Conservation (phyloP, 2,797 vertebrate species). For the Pagetopsis macropterus region DNA sequence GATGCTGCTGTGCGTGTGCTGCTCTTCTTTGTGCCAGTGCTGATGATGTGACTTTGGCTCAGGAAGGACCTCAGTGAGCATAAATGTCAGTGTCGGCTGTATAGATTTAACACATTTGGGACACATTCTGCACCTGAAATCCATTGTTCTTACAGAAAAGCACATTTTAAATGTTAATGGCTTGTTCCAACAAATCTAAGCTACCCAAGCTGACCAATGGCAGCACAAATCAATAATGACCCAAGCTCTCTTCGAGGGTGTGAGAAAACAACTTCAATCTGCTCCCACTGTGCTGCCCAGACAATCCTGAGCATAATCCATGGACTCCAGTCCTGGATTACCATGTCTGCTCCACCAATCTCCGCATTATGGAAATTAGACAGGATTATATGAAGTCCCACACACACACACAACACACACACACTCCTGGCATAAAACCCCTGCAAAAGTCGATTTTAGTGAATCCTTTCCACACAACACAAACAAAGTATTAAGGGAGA, state of each 20-base stretch:
- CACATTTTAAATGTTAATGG: background rate
- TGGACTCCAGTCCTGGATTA: slow-evolving; percentile 74
- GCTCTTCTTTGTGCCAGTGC: background rate
- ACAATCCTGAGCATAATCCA: slow-evolving; percentile 76
- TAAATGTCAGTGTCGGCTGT: no score
- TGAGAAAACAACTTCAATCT: slow-evolving; percentile 64
- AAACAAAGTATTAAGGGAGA: slow-evolving; percentile 53
- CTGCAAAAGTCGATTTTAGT: slow-evolving; percentile 28
- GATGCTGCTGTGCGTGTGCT: background rate
- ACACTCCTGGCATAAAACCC: background rate
- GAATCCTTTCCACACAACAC: slow-evolving; percentile 36
- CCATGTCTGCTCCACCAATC: slow-evolving; percentile 65
- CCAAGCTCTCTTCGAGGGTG: slow-evolving; percentile 27
- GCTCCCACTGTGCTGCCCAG: slow-evolving; percentile 67
- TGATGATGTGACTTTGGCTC: background rate
- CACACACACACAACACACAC: slow-evolving; percentile 2
- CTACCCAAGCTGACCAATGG: slow-evolving; percentile 46
- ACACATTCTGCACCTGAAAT: background rate
- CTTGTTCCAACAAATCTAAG: background rate
- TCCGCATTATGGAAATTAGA: slow-evolving; percentile 66
- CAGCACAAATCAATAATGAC: slow-evolving; percentile 45
- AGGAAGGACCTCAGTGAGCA: no score
- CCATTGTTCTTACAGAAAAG: background rate
- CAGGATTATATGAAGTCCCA: slow-evolving; percentile 56
- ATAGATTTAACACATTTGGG: no score